A percentile compares a stretch with the other conserved stretches of the same genome.
These are phyloP conservation scores for Cherax destructor DNA, from an alignment of 1,140 invertebrate genomes.

Conservation along the genomic window DNA sequence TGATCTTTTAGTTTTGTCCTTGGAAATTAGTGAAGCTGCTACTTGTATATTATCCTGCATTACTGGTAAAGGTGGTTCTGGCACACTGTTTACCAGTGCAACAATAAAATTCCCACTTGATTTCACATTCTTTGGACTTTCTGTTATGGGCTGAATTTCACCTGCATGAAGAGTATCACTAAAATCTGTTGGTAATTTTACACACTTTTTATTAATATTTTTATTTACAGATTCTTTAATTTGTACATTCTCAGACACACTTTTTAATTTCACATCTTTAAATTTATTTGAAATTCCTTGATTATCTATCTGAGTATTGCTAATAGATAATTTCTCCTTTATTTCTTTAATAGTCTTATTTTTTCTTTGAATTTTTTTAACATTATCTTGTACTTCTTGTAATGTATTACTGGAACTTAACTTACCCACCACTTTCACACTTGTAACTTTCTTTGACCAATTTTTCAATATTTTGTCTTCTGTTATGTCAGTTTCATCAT, in stretches of 20 bases:
- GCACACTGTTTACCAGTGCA: neutral
- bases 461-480: neutral
- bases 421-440: neutral
- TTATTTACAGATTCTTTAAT: neutral
- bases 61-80: neutral
- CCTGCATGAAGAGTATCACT: neutral
- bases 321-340: neutral
- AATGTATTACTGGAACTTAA: neutral
- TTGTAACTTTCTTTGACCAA: neutral
- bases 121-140: neutral
- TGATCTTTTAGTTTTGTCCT: neutral
- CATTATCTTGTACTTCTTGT: constrained; percentile 2
- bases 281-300: neutral
- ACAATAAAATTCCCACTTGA: neutral
- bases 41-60: neutral
- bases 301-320: neutral
- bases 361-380: neutral
- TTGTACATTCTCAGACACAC: neutral
- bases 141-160: neutral
- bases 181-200: neutral
- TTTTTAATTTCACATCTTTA: neutral
- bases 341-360: neutral
- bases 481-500: neutral
- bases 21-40: neutral
- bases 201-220: neutral